phyloP scores from a whole-genome alignment of 2,888 invertebrate species.

The Drosophila bunnanda region DNA sequence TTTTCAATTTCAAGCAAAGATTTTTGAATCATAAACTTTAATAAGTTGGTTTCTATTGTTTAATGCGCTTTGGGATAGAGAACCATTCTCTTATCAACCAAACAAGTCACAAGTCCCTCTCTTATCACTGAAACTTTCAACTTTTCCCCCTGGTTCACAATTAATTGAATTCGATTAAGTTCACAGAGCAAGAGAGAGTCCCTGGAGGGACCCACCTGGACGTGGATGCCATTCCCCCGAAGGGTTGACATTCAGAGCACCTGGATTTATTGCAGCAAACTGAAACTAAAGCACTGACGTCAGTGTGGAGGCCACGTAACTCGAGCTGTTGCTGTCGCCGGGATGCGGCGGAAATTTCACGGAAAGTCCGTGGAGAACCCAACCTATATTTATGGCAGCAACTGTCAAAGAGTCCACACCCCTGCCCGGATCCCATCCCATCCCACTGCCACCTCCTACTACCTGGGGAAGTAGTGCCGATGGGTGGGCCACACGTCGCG shows the following conservation, averaged over 20 bases:
- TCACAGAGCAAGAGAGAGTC: background rate
- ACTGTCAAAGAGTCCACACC: constrained; percentile 42
- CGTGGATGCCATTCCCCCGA: background rate
- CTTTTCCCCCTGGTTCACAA: background rate
- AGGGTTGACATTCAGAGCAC: constrained; percentile 8
- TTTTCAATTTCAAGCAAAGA: no score
- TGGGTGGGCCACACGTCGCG: constrained; percentile 72
- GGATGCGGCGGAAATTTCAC: constrained; percentile 68
- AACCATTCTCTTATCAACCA: no score
- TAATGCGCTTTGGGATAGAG: background rate
- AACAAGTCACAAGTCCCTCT: background rate
- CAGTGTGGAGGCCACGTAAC: constrained; percentile 51
- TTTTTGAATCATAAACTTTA: background rate
- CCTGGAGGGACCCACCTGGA: background rate
- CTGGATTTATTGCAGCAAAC: constrained; percentile 15
- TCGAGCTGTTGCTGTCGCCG: constrained; percentile 39
- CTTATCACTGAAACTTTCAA: background rate
- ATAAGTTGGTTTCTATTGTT: background rate
- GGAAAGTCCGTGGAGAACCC: constrained; percentile 35
- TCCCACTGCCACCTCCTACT: constrained; percentile 28
- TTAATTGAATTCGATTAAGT: constrained; percentile 13
- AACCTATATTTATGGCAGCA: constrained; percentile 51
- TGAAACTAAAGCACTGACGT: constrained; percentile 22
- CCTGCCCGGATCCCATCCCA: no score
- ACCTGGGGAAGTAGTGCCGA: constrained; percentile 80